Base-by-base conservation (phyloP, 2,113 vertebrate genomes). In the Gopherus flavomarginatus region DNA sequence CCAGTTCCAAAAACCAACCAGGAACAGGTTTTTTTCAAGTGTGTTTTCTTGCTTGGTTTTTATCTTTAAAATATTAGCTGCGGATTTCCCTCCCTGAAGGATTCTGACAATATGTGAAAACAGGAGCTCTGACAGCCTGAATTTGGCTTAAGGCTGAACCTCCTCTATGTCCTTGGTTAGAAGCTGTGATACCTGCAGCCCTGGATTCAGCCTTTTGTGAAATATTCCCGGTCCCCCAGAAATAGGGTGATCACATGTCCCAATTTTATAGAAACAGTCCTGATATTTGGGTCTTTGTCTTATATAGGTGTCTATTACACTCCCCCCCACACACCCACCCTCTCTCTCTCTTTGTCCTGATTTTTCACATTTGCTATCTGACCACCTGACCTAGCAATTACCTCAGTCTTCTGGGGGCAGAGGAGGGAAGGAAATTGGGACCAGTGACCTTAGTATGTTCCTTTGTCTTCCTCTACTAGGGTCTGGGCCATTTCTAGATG, bases 11-110 rank as follows among this genome's bases (percentile, higher is more conserved):
- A 89, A 14, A 14, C 52, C 86, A 24, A 44, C 78, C 35, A 83
- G 72, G 52, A 92, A 88, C 53, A 12, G 59, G 47, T 95, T 95
- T 17, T 95, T 94, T 82, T 3, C 72, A 72, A 65, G 62, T 31
- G n/a, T 75, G 38, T 42, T 75, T 38, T 75, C 38, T 42, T 42
- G 21, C 72, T 75, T 44, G 69, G 5, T 75, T 42, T 75, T 52
- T 14, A 90, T 79, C 89, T 83, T 19, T 47, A 0, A 53, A 14
- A 26, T 81, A 24, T 6, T 50, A 31, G 19, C 35, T 94, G 81
- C 78, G 91, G 75, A 10, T 50, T 11, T 93, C 50, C 54, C 50
- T 13, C 24, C n/a, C 53, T 93, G 49, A 69, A 42, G 14, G 72
- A 1, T 42, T 83, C n/a, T 80, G 52, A 93, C 35, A 24, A 26